Base-by-base conservation (phyloP, 1,140 invertebrate species). In the Panagrolaimus sp. region DNA sequence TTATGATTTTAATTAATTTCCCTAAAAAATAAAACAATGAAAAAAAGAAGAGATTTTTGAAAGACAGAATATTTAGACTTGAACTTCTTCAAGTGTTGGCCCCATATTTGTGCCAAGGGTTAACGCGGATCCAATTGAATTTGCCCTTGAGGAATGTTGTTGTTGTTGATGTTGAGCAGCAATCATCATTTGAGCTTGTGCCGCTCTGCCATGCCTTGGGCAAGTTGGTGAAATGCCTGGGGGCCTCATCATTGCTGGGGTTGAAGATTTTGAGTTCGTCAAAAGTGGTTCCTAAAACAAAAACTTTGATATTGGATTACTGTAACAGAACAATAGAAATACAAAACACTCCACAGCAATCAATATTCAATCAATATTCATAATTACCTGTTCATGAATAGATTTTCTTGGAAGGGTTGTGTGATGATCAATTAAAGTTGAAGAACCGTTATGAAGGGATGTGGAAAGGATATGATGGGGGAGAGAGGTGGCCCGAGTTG, bases 221-320 rank as follows among this genome's bases (percentile, higher is more conserved):
- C 80, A 82, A 8, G 80, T 82, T 0, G 80, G 80, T 4, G 68
- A 71, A 15, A 82, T 80, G 10, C 77, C 82, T 7, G 80, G 43
- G 24, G 76, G 71, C 72, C 71, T 12, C 46, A 76, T 68, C 46
- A 72, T 38, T n/a, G 72, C 75, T 17, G 80, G 76, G 1, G 70
- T 76, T 8, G 79, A 76, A 21, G 73, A 76, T 68, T 80, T 80
- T 15, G 76, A 78, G 32, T 73, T 77, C 7, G 74, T 73, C 7
- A 80, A 65, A n/a, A 81, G 55, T 17, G 79, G 79, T 63, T 81
- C 80, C 80, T 81, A 63, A 71, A 76, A 65, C 6, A 32, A 69
- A 21, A 72, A 52, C 21, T 48, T 5, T 28, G 38, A 5, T 3
- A 24, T 7, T 2, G 32, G 8, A 26, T 67, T 62, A 52, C 46